These are phyloP conservation scores for Tretioscincus oriximinensis DNA, from an alignment of 2,113 vertebrate species.

Conservation along the genomic window DNA sequence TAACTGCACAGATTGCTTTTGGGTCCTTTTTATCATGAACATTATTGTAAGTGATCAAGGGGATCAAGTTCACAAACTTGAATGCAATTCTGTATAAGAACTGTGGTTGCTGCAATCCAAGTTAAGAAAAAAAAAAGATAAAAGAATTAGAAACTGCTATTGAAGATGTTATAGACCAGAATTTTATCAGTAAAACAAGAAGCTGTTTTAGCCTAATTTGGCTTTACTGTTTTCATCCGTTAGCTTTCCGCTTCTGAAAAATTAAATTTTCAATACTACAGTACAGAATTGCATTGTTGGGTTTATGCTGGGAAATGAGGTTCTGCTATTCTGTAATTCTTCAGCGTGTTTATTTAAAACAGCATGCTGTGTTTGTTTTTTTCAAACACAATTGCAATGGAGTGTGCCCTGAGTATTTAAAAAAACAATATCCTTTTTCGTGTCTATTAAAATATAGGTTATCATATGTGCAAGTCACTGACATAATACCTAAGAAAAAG, in stretches of 20 bases:
- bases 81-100: slow-evolving; percentile 63
- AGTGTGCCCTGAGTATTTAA: slow-evolving; percentile 44
- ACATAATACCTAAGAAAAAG: background rate
- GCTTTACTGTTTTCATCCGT: background rate
- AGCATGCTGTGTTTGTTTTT: slow-evolving; percentile 4
- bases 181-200: background rate
- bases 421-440: slow-evolving; percentile 69
- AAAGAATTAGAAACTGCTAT: background rate
- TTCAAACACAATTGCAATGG: slow-evolving; percentile 22
- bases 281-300: slow-evolving; percentile 60
- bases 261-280: slow-evolving; percentile 29
- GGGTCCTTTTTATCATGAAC: background rate
- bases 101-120: slow-evolving; percentile 45
- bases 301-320: slow-evolving; percentile 59
- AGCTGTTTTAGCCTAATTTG: background rate
- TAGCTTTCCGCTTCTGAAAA: slow-evolving; percentile 22
- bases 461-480: background rate
- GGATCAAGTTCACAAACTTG: slow-evolving; percentile 25
- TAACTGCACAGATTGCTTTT: background rate
- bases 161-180: background rate
- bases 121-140: slow-evolving; percentile 10
- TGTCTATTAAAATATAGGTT: background rate
- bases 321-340: slow-evolving; percentile 73
- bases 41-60: slow-evolving; percentile 39
- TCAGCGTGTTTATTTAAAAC: slow-evolving; percentile 42